phyloP scores from a whole-genome alignment of 2,888 invertebrate genomes.

The Campoplex capitator region DNA sequence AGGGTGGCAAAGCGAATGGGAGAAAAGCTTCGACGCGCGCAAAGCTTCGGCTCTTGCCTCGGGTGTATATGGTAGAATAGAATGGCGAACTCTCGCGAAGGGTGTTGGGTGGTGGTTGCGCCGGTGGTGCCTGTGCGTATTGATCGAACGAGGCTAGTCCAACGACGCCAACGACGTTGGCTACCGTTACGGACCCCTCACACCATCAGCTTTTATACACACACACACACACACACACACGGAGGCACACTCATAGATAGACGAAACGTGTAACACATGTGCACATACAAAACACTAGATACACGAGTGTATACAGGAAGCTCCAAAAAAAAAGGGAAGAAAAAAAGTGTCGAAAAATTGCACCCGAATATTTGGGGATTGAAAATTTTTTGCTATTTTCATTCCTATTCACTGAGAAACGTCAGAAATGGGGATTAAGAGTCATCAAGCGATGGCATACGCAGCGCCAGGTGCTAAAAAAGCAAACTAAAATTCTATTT shows the following conservation, averaged over 20 bases:
- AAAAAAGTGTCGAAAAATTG: background rate
- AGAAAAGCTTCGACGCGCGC: constrained; percentile 64
- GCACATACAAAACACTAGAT: background rate
- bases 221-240: background rate
- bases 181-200: constrained; percentile 76
- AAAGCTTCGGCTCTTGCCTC: constrained; percentile 52
- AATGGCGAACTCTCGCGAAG: constrained; percentile 46
- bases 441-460: too few species aligned
- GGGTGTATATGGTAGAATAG: constrained; percentile 11
- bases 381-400: too few species aligned
- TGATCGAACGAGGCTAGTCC: constrained; percentile 80
- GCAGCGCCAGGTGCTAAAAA: too few species aligned
- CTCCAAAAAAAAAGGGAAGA: background rate
- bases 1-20: constrained; percentile 58
- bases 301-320: background rate
- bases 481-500: too few species aligned
- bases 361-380: too few species aligned
- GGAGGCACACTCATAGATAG: background rate
- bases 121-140: constrained; percentile 80
- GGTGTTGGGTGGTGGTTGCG: constrained; percentile 68
- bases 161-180: constrained; percentile 71
- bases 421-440: too few species aligned
- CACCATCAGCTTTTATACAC: constrained; percentile 45
- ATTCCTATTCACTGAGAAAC: too few species aligned
- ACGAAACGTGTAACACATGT: background rate